Base-by-base conservation (phyloP, 2,797 vertebrate genomes). In the Propithecus deckenii region DNA sequence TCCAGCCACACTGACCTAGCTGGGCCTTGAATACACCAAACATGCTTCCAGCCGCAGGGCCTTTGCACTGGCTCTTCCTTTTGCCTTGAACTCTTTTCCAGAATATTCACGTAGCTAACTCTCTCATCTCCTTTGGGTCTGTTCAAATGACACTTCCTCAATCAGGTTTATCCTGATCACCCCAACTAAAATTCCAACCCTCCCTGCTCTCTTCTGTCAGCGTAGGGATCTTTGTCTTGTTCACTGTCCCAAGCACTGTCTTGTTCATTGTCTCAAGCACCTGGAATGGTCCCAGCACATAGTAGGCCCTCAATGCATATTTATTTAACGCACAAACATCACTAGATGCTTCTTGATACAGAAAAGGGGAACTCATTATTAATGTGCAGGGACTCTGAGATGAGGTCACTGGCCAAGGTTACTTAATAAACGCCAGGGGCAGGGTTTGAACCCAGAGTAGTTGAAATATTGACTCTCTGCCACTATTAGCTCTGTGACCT, bases 391-490 rank as follows among this genome's bases (percentile, higher is more conserved):
- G 28, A 41, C 69, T 80, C 78, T 65, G 59, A 80, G 52, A 43
- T 61, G 84, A 91, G 38, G 59, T 85, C 84, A 67, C 5, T 43
- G 52, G 32, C 35, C 84, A 92, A 52, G 23, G 2, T 92, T 84
- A 50, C 28, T 41, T 75, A 75, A 50, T 81, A 65, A 95, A 85
- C 80, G 61, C 79, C 55, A 57, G 50, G 61, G 50, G 63, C 22
- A 57, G 69, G 20, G 43, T 89, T 95, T 96, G 79, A 89, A 57
- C 65, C 28, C 86, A 89, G 72, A 81, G n/a, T 43, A 50, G 63
- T 63, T 91, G 38, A 79, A 88, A 93, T 72, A 43, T n/a, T 14
- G 32, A 43, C 63, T 72, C 20, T 35, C 67, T 79, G 86, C 59
- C 52, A 28, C 46, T 8, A 63, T 78, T 41, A 94, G 91, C 52